Conservation (phyloP, 2,888 invertebrate genomes). For the Toxonevra muliebris region DNA sequence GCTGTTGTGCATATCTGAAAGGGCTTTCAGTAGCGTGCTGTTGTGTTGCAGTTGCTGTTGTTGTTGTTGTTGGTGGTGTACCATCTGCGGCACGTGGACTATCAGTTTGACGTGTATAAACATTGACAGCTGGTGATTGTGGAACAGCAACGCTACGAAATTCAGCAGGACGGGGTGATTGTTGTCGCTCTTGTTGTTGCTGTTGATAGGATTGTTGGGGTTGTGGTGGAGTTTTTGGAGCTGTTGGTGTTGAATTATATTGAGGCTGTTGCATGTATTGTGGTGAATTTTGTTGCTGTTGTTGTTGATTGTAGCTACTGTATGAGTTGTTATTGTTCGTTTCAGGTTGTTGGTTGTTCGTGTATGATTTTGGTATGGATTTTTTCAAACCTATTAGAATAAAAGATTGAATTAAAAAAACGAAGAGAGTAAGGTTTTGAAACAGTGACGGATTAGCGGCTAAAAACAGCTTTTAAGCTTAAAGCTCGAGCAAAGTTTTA, state of each 20-base stretch:
- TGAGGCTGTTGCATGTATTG: constrained; percentile 34
- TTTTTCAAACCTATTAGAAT: constrained; percentile 35
- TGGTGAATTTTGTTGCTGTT: constrained; percentile 29
- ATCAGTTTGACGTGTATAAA: constrained; percentile 56
- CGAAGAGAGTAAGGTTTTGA: neutral
- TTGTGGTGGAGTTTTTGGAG: constrained; percentile 32
- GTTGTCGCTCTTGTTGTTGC: constrained; percentile 39
- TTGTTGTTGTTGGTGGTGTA: constrained; percentile 29
- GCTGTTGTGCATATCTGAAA: constrained; percentile 41
- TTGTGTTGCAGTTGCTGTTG: constrained; percentile 29
- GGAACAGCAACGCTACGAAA: constrained; percentile 59
- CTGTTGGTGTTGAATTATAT: constrained; percentile 40
- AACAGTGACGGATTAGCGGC: neutral
- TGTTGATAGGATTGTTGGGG: constrained; percentile 38
- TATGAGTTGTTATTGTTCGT: constrained; percentile 45
- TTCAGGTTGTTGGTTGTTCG: constrained; percentile 42
- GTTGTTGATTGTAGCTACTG: constrained; percentile 42
- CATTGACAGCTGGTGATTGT: constrained; percentile 52
- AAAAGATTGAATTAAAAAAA: neutral
- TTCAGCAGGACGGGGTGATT: constrained; percentile 45
- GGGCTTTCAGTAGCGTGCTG: constrained; percentile 45
- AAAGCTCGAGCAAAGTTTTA: too few relatives aligned
- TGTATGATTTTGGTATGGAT: constrained; percentile 34
- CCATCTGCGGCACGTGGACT: constrained; percentile 47
- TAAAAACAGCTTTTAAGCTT: too few relatives aligned